Conservation (phyloP, 2,797 vertebrate species). For the Xenentodon cancila region DNA sequence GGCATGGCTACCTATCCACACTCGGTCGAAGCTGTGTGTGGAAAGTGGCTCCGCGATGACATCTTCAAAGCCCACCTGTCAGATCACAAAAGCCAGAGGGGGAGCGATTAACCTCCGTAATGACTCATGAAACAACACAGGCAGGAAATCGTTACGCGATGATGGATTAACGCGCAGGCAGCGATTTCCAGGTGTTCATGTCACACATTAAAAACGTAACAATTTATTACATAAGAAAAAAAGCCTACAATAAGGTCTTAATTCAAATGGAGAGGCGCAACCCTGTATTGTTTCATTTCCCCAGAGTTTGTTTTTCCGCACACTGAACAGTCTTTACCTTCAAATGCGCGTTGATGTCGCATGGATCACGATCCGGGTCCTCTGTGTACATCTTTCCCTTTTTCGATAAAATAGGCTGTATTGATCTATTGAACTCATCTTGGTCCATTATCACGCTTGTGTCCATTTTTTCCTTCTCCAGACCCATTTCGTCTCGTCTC, state of each 20-base stretch:
- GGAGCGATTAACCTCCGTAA: background rate
- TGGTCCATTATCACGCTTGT: slow-evolving; percentile 87
- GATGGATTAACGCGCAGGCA: slow-evolving; percentile 39
- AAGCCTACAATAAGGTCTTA: background rate
- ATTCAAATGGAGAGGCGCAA: background rate
- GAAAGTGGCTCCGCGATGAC: slow-evolving; percentile 91
- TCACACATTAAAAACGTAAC: background rate
- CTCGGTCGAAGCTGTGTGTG: slow-evolving; percentile 90
- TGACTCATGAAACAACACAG: background rate
- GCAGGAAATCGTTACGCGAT: slow-evolving; percentile 16
- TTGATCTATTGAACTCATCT: slow-evolving; percentile 79
- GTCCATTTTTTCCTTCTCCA: slow-evolving; percentile 88
- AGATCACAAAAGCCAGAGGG: slow-evolving; percentile 10
- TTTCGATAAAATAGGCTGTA: slow-evolving; percentile 79
- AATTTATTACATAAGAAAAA: slow-evolving; percentile 2
- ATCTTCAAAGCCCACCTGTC: slow-evolving; percentile 91
- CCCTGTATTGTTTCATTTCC: slow-evolving; percentile 30
- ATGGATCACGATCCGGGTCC: slow-evolving; percentile 82
- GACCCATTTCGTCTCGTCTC: slow-evolving; percentile 80
- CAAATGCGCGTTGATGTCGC: slow-evolving; percentile 85
- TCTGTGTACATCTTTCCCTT: slow-evolving; percentile 69
- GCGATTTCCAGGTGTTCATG: slow-evolving; percentile 59
- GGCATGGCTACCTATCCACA: slow-evolving; percentile 95
- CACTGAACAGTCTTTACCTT: slow-evolving; percentile 77
- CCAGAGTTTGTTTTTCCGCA: background rate